Evolutionary conservation across 1,140 invertebrate species (phyloP).

Genomic region (Maconellicoccus hirsutus): DNA sequence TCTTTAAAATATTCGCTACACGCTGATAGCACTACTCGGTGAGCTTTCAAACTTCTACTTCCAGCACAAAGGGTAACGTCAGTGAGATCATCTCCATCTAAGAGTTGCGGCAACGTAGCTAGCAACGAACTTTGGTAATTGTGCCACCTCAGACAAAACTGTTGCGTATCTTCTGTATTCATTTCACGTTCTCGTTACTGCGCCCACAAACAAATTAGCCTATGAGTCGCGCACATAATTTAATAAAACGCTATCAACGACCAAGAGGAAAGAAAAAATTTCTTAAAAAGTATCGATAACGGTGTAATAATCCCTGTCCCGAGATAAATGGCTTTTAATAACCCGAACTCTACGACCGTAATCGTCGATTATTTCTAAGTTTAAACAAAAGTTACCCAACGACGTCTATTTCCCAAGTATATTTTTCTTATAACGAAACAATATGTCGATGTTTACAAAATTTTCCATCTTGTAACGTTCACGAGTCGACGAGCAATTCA

Average conservation of each 20-base stretch:
- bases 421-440: too few relatives aligned
- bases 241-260: neutral
- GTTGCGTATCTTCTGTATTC: constrained; percentile 49
- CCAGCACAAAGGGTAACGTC: constrained; percentile 81
- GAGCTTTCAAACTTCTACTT: constrained; percentile 64
- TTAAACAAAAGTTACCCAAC: too few relatives aligned
- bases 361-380: neutral
- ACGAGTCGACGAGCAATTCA: neutral
- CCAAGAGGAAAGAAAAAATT: neutral
- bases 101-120: constrained; percentile 65
- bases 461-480: neutral
- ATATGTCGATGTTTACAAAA: neutral
- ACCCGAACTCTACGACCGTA: neutral
- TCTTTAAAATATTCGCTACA: constrained; percentile 87
- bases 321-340: too few relatives aligned
- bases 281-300: neutral
- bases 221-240: neutral
- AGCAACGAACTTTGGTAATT: constrained; percentile 69
- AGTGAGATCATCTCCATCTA: constrained; percentile 71
- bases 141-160: constrained; percentile 66
- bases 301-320: neutral
- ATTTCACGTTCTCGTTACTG: constrained; percentile 28
- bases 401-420: too few relatives aligned
- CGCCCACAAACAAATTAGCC: neutral
- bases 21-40: constrained; percentile 75